phyloP scores from a whole-genome alignment of 2,888 invertebrate species.

The Spodoptera littoralis region DNA sequence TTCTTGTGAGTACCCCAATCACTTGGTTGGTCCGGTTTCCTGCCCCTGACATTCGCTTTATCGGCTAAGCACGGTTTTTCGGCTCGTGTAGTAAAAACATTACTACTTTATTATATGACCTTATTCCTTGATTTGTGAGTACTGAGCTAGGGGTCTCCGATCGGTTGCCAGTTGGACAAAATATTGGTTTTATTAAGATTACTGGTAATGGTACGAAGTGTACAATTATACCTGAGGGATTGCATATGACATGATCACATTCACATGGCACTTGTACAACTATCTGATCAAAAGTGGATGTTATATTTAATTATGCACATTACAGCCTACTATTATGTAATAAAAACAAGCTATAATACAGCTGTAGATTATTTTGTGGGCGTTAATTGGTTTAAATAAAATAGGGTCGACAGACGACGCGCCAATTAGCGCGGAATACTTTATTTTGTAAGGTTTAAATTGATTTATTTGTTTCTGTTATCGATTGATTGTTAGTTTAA shows the following conservation, averaged over 20 bases:
- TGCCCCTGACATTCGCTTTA: conserved; percentile 34
- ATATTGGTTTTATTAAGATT: too few relatives aligned
- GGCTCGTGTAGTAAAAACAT: conserved; percentile 8
- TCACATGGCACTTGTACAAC: too few relatives aligned
- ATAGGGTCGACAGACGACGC: not conserved
- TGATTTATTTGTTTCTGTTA: conserved; percentile 8
- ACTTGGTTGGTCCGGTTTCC: conserved; percentile 5
- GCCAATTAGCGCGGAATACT: conserved; percentile 13
- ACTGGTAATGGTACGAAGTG: too few relatives aligned
- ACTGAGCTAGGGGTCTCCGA: too few relatives aligned
- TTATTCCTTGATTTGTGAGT: too few relatives aligned
- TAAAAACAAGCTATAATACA: conserved; percentile 2
- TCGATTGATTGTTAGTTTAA: not conserved
- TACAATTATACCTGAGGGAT: too few relatives aligned
- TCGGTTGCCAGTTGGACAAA: too few relatives aligned
- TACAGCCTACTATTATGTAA: too few relatives aligned
- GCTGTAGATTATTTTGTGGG: conserved; percentile 4
- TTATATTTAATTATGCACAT: too few relatives aligned
- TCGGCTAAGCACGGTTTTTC: conserved; percentile 9
- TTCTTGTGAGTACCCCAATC: conserved; percentile 12
- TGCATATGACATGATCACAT: too few relatives aligned
- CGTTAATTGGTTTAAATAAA: conserved; percentile 33
- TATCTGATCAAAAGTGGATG: too few relatives aligned
- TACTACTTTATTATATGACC: too few relatives aligned
- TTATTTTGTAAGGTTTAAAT: conserved; percentile 11